phyloP scores from a whole-genome alignment of 2,888 invertebrate genomes.

The Heliconius sara region DNA sequence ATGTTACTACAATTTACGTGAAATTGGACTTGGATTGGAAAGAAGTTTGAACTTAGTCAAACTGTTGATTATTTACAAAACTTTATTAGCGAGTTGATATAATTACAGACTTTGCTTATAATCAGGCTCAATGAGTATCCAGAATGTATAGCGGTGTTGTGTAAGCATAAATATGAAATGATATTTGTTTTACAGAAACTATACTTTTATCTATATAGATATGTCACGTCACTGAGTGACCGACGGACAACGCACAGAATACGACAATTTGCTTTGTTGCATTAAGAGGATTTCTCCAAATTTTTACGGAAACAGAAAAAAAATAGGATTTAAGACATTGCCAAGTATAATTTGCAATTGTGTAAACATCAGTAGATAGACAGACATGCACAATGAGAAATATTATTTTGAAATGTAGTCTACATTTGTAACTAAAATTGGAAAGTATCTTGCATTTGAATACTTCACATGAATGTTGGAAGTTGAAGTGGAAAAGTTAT shows the following conservation, averaged over 20 bases:
- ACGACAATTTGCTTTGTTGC: too few species aligned
- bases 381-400: neutral
- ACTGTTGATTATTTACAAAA: neutral
- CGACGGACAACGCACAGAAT: too few species aligned
- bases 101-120: too few species aligned
- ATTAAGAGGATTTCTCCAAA: too few species aligned
- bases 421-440: neutral
- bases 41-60: neutral
- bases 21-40: too few species aligned
- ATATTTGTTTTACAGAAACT: too few species aligned
- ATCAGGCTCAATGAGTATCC: too few species aligned
- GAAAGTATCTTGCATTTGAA: slow-evolving; percentile 32
- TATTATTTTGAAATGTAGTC: neutral
- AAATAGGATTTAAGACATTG: neutral
- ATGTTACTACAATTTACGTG: neutral
- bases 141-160: too few species aligned
- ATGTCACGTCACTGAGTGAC: too few species aligned
- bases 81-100: neutral
- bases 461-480: slow-evolving; percentile 25
- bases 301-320: too few species aligned
- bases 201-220: too few species aligned
- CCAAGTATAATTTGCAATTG: neutral
- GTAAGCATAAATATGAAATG: too few species aligned
- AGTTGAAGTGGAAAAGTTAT: slow-evolving; percentile 46
- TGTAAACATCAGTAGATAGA: neutral